Percentiles rank a stretch among this genome's conserved stretches.
These are phyloP conservation scores for Hepsetus odoe DNA, from an alignment of 2,113 vertebrate species.

Conservation along the genomic window DNA sequence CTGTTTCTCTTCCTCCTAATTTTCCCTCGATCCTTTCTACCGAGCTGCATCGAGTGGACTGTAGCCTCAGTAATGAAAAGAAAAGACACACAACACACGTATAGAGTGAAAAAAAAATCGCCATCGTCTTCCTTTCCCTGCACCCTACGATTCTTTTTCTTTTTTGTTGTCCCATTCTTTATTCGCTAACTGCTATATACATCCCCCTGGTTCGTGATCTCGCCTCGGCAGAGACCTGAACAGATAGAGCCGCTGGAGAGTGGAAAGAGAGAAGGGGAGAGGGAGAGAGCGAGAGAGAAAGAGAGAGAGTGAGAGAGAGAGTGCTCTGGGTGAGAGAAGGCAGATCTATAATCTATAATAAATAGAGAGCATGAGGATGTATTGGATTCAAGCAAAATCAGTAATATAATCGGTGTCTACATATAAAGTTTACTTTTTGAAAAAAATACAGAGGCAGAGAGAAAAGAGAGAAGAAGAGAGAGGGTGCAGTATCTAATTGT, in stretches of 20 bases:
- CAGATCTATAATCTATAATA: slow-evolving; percentile 95
- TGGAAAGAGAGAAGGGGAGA: background rate
- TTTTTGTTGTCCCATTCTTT: too few relatives aligned
- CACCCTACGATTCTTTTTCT: slow-evolving; percentile 16
- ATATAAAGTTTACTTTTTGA: slow-evolving; percentile 80
- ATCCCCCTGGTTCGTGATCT: slow-evolving; percentile 66
- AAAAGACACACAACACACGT: background rate
- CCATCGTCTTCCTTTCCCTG: slow-evolving; percentile 17
- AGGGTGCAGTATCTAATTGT: slow-evolving; percentile 68
- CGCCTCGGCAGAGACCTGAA: slow-evolving; percentile 74
- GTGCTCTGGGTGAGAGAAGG: slow-evolving; percentile 95
- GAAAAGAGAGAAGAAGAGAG: slow-evolving; percentile 66
- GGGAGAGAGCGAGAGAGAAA: too few relatives aligned
- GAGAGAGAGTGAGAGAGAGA: slow-evolving; percentile 33
- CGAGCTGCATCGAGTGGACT: slow-evolving; percentile 48
- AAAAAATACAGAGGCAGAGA: slow-evolving; percentile 64
- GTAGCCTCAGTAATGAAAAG: slow-evolving; percentile 9
- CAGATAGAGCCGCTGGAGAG: slow-evolving; percentile 78
- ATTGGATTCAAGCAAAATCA: slow-evolving; percentile 91
- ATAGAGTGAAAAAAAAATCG: background rate
- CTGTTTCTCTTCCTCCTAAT: slow-evolving; percentile 67
- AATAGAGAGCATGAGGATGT: slow-evolving; percentile 89
- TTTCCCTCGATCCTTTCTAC: slow-evolving; percentile 48
- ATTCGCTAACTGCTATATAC: slow-evolving; percentile 49
- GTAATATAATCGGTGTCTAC: slow-evolving; percentile 91